Evolutionary conservation across 2,113 vertebrate genomes (phyloP).

Genomic region (Motacilla tschutschensis): DNA sequence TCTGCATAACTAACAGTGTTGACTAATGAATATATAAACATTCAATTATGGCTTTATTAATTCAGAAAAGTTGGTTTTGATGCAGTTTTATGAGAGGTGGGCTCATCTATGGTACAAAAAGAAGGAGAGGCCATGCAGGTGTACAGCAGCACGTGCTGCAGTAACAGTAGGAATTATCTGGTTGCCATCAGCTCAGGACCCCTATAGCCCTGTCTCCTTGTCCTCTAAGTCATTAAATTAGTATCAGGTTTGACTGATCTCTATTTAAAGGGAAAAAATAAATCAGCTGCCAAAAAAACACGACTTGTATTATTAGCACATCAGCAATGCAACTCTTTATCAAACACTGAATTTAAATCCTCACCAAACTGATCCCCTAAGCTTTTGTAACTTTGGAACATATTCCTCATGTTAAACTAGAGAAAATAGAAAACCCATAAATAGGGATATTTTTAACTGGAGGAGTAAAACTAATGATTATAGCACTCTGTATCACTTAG

Average conservation of each 20-base stretch:
- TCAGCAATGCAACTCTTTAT: not conserved
- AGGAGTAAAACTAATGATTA: not conserved
- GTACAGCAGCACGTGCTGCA: not conserved
- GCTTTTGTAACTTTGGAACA: conserved; percentile 7
- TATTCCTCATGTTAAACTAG: not conserved
- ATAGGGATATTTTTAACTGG: not conserved
- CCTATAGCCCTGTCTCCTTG: not conserved
- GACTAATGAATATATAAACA: conserved; percentile 22
- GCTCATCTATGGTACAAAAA: not conserved
- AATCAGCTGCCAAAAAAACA: not conserved
- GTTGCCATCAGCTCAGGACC: not conserved
- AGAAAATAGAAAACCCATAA: not conserved
- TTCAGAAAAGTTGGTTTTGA: not conserved
- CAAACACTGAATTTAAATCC: conserved; percentile 13
- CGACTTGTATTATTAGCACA: not conserved
- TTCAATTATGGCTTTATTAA: conserved; percentile 2
- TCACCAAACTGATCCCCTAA: not conserved
- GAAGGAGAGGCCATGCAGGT: not conserved
- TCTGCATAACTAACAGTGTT: conserved; percentile 10
- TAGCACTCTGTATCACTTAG: not conserved
- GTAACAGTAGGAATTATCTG: not conserved
- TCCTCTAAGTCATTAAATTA: not conserved
- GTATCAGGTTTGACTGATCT: not conserved
- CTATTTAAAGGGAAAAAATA: conserved; percentile 24
- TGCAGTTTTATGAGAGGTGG: not conserved